phyloP scores from a whole-genome alignment of 2,797 vertebrate species.

The Arctocebus calabarensis region DNA sequence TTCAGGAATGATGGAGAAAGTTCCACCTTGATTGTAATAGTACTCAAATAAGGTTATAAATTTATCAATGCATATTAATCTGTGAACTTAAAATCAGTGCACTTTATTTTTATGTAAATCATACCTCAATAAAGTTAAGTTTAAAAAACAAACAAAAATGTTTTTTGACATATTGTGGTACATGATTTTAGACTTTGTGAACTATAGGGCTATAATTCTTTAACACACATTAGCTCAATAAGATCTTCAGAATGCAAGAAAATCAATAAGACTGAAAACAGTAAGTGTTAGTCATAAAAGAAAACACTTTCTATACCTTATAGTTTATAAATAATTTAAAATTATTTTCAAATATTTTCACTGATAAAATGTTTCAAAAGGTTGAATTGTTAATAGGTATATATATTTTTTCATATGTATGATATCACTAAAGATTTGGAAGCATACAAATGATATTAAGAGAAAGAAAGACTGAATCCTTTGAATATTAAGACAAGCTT shows the following conservation, averaged over 20 bases:
- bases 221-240: neutral
- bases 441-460: neutral
- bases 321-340: neutral
- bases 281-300: neutral
- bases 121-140: neutral
- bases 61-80: neutral
- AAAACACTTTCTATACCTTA: neutral
- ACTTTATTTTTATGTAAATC: neutral
- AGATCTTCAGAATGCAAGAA: neutral
- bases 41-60: neutral
- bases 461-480: neutral
- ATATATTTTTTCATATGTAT: neutral
- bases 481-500: neutral
- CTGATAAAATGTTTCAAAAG: neutral
- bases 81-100: neutral
- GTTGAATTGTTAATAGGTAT: neutral
- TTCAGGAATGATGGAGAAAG: neutral
- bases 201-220: neutral
- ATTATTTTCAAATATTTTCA: conserved; percentile 4
- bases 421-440: conserved; percentile 12
- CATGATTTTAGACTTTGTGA: neutral
- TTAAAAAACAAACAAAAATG: neutral
- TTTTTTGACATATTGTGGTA: neutral
- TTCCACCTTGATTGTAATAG: neutral
- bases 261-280: neutral